These are phyloP conservation scores for Brachyptera putata DNA, from an alignment of 2,888 invertebrate species.

Conservation along the genomic window DNA sequence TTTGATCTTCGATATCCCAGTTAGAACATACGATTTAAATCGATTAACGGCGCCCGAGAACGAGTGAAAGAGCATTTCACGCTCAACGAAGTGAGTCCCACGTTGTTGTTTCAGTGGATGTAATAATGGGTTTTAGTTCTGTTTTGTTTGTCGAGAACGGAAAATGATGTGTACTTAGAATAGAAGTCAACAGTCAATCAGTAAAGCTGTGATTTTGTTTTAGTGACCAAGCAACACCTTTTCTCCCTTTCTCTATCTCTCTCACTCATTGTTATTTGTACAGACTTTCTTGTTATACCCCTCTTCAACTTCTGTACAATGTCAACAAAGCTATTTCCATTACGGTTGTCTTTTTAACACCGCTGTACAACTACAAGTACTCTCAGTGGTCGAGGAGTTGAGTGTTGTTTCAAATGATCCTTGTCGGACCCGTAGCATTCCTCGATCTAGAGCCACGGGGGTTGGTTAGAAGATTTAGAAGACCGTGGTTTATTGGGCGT, in stretches of 20 bases:
- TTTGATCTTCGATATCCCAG: too few relatives aligned
- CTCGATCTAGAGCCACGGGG: not conserved
- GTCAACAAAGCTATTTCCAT: constrained; percentile 8
- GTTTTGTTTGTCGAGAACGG: not conserved
- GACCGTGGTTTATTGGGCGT: not conserved
- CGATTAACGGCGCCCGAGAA: too few relatives aligned
- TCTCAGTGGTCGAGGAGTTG: too few relatives aligned
- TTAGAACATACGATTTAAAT: too few relatives aligned
- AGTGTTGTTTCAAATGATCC: constrained; percentile 16
- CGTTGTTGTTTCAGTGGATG: not conserved
- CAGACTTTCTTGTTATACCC: not conserved
- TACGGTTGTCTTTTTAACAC: constrained; percentile 4
- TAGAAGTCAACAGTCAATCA: constrained; percentile 13
- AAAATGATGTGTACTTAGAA: not conserved
- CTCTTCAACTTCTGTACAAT: constrained; percentile 1
- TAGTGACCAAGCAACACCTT: constrained; percentile 12
- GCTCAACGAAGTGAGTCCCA: too few relatives aligned
- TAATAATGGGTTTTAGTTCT: not conserved
- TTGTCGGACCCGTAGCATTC: too few relatives aligned
- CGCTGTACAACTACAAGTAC: too few relatives aligned
- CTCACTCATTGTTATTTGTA: not conserved
- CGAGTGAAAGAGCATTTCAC: too few relatives aligned
- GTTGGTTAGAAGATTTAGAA: too few relatives aligned
- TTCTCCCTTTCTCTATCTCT: too few relatives aligned
- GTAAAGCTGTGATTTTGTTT: constrained; percentile 8